Conservation (phyloP, 2,797 vertebrate genomes). For the Eleutherodactylus coqui region DNA sequence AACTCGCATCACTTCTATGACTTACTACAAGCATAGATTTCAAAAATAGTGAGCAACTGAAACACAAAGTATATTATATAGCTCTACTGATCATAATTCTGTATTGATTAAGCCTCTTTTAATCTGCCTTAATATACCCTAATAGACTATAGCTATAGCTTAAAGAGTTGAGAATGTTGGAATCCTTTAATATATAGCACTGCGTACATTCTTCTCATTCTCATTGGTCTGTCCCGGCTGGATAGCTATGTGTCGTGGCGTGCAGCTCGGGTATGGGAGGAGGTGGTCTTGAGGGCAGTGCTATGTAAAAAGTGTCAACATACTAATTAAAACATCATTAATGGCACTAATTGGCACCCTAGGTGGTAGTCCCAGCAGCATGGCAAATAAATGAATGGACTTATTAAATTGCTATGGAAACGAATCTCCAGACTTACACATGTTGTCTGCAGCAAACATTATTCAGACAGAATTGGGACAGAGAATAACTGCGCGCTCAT, state of each 20-base stretch:
- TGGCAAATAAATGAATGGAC: constrained; percentile 58
- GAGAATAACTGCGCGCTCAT: constrained; percentile 9
- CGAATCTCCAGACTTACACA: constrained; percentile 56
- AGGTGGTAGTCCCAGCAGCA: constrained; percentile 58
- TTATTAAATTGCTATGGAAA: constrained; percentile 62
- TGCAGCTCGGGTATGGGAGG: constrained; percentile 9
- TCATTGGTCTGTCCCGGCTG: background rate
- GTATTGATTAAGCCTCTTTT: too few species aligned
- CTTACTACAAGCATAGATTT: too few species aligned
- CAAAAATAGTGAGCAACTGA: too few species aligned
- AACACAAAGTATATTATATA: too few species aligned
- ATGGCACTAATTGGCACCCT: constrained; percentile 61
- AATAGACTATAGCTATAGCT: too few species aligned
- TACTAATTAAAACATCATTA: constrained; percentile 64
- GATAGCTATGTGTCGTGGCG: background rate
- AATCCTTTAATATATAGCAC: background rate
- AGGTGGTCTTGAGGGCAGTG: constrained; percentile 43
- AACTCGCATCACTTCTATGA: too few species aligned
- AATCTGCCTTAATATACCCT: too few species aligned
- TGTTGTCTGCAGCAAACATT: constrained; percentile 55
- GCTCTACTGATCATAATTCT: too few species aligned
- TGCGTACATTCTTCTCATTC: background rate
- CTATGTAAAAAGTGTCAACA: constrained; percentile 62
- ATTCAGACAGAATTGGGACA: constrained; percentile 60
- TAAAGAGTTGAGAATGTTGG: too few species aligned